Evolutionary conservation across 1,140 invertebrate genomes (phyloP).

Genomic region (Pseudomyrmex cubaensis): DNA sequence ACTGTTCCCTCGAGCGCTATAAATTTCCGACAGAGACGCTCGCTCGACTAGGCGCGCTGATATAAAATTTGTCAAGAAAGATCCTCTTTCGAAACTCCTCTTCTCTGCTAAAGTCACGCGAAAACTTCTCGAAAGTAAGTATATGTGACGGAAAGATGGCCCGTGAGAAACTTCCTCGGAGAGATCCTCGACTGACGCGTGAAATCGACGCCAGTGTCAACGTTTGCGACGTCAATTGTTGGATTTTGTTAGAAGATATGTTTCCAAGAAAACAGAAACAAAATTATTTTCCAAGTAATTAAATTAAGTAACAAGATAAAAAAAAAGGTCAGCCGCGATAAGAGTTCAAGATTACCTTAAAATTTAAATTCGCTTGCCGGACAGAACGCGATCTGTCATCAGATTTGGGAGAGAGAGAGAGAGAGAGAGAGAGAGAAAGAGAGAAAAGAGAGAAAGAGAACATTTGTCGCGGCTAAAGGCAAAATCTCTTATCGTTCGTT

Average conservation of each 20-base stretch:
- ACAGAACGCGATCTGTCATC: constrained; percentile 9
- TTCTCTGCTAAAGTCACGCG: constrained; percentile 16
- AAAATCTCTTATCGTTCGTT: constrained; percentile 21
- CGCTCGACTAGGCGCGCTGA: constrained; percentile 40
- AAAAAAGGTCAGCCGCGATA: neutral
- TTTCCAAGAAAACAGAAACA: too few species aligned
- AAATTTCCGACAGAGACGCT: constrained; percentile 54
- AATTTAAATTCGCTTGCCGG: neutral
- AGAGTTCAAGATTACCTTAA: too few species aligned
- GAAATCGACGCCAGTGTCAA: neutral
- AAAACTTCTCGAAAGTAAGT: neutral
- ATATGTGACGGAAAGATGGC: constrained; percentile 48
- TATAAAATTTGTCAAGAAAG: constrained; percentile 58
- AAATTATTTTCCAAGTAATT: too few species aligned
- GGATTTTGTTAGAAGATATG: too few species aligned
- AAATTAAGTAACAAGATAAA: neutral
- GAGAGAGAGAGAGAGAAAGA: neutral
- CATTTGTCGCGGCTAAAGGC: constrained; percentile 44
- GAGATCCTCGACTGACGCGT: neutral
- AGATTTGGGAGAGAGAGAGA: constrained; percentile 21
- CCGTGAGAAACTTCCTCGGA: constrained; percentile 38
- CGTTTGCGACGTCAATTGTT: neutral
- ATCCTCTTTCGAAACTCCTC: constrained; percentile 35
- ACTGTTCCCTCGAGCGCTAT: constrained; percentile 54
- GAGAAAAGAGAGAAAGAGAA: neutral